These are phyloP conservation scores for Charanyca ferruginea DNA, from an alignment of 2,888 invertebrate species.

Conservation along the genomic window DNA sequence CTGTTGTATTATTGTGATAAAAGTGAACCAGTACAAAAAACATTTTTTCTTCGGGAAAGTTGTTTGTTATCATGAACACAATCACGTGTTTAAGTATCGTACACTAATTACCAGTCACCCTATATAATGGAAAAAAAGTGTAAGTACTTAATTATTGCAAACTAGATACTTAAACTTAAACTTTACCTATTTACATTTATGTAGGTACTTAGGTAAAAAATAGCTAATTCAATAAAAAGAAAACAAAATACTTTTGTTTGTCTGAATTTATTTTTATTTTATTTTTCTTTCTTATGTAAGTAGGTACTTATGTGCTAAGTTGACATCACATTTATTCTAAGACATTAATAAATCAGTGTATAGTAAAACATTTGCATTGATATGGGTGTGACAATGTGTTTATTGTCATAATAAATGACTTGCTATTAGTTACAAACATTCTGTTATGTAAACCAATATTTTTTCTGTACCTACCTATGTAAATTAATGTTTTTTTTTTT, in stretches of 20 bases:
- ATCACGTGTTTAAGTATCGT: no score
- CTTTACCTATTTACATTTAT: no score
- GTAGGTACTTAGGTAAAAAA: no score
- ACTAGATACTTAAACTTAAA: no score
- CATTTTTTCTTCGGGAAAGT: no score
- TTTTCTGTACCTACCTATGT: background rate
- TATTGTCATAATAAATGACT: constrained; percentile 9
- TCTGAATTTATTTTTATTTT: background rate
- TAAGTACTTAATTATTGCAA: no score
- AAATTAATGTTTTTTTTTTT: constrained; percentile 1
- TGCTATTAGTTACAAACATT: background rate
- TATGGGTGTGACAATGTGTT: constrained; percentile 7
- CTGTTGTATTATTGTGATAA: no score
- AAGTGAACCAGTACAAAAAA: no score
- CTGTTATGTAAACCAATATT: background rate
- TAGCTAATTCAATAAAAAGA: no score
- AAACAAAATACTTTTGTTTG: background rate
- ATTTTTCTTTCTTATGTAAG: background rate
- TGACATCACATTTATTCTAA: background rate
- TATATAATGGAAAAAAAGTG: no score
- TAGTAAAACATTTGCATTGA: background rate
- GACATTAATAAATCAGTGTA: background rate
- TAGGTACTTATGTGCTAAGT: background rate
- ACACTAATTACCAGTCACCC: no score
- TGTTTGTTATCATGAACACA: no score